Conservation (phyloP, 1,140 invertebrate species). For the Drosophila bocqueti region DNA sequence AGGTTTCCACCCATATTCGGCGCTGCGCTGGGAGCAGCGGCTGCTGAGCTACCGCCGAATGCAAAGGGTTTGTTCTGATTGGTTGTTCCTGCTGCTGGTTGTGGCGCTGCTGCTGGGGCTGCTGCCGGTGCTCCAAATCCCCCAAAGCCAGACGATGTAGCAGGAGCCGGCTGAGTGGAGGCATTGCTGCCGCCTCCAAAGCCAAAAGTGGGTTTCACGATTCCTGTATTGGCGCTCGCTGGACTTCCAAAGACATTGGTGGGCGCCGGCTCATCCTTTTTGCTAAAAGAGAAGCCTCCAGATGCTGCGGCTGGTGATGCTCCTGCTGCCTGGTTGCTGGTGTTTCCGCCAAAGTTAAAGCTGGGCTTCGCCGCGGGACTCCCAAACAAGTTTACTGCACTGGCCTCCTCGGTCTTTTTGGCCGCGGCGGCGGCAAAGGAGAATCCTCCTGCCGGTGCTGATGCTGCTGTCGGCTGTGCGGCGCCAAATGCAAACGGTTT, state of each 20-base stretch:
- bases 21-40: slow-evolving; percentile 3
- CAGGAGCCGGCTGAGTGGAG: not conserved
- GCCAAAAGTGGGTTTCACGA: slow-evolving; percentile 17
- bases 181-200: slow-evolving; percentile 17
- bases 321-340: slow-evolving; percentile 1
- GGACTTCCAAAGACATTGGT: slow-evolving; percentile 23
- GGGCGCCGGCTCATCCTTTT: slow-evolving; percentile 13
- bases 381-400: slow-evolving; percentile 43
- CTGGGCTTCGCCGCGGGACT: slow-evolving; percentile 29
- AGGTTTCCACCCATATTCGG: slow-evolving; percentile 47
- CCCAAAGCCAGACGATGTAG: slow-evolving; percentile 31
- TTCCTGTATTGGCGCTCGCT: slow-evolving; percentile 5
- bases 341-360: slow-evolving; percentile 52
- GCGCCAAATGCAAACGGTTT: slow-evolving; percentile 43
- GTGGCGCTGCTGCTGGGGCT: not conserved
- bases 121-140: slow-evolving; percentile 42
- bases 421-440: slow-evolving; percentile 41
- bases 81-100: not conserved
- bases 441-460: slow-evolving; percentile 44
- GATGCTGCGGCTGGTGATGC: slow-evolving; percentile 1
- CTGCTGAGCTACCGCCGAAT: slow-evolving; percentile 38
- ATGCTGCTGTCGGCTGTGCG: slow-evolving; percentile 11
- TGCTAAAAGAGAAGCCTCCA: slow-evolving; percentile 29
- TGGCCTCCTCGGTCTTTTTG: slow-evolving; percentile 18
- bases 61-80: slow-evolving; percentile 59